These are phyloP conservation scores for Leptogaster cylindrica DNA, from an alignment of 2,888 invertebrate genomes.

Conservation along the genomic window DNA sequence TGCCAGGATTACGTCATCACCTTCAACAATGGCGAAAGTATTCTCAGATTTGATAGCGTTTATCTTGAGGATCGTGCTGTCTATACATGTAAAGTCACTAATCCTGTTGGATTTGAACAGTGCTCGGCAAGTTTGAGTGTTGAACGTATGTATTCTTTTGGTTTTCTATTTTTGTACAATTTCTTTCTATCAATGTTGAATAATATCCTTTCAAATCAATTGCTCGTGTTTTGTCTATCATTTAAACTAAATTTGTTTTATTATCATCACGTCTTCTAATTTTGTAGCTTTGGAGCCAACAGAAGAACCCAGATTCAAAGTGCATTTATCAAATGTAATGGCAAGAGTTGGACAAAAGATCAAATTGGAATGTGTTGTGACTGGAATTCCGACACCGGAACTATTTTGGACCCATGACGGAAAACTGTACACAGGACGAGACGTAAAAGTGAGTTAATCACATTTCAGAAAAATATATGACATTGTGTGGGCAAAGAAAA, in stretches of 20 bases:
- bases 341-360: conserved; percentile 75
- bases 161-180: not conserved
- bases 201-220: too few species aligned
- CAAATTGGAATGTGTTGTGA: conserved; percentile 73
- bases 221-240: not conserved
- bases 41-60: conserved; percentile 74
- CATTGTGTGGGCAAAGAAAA: conserved; percentile 5
- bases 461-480: conserved; percentile 16
- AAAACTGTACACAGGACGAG: conserved; percentile 68
- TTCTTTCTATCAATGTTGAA: not conserved
- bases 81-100: conserved; percentile 74
- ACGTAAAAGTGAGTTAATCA: conserved; percentile 66
- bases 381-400: conserved; percentile 70
- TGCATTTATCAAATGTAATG: conserved; percentile 73
- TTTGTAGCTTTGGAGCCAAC: conserved; percentile 67
- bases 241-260: not conserved
- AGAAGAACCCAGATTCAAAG: conserved; percentile 69
- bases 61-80: conserved; percentile 72
- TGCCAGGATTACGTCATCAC: conserved; percentile 76
- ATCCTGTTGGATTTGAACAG: conserved; percentile 71
- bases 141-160: conserved; percentile 66
- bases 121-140: conserved; percentile 71
- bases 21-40: conserved; percentile 82
- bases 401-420: conserved; percentile 74
- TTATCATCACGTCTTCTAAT: conserved; percentile 44